Evolutionary conservation across 1,140 invertebrate species (phyloP).

Genomic region (Sitodiplosis mosellana): DNA sequence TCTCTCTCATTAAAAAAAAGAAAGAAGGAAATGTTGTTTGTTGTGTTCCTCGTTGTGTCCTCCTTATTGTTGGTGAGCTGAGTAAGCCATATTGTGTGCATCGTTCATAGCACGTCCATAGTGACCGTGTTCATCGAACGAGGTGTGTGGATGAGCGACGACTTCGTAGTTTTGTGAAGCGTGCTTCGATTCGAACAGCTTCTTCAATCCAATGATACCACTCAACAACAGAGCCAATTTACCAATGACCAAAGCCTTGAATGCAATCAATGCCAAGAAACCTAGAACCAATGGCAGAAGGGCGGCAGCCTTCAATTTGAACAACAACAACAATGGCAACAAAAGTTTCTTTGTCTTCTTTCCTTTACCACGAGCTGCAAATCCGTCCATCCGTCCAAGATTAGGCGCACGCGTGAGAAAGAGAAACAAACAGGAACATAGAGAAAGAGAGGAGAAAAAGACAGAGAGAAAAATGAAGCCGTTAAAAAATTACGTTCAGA

Average conservation of each 20-base stretch:
- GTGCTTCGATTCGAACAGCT: conserved; percentile 48
- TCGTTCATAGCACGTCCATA: conserved; percentile 37
- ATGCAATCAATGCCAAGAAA: conserved; percentile 55
- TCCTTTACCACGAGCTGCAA: conserved; percentile 47
- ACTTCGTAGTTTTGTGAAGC: conserved; percentile 52
- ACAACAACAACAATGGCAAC: conserved; percentile 47
- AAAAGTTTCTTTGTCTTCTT: conserved; percentile 56
- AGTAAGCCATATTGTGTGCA: conserved; percentile 43
- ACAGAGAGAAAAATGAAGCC: neutral
- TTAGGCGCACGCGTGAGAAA: neutral
- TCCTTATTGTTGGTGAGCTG: conserved; percentile 25
- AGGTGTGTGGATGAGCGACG: conserved; percentile 41
- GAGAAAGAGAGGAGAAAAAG: neutral
- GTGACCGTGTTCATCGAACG: conserved; percentile 30
- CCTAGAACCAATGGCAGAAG: conserved; percentile 57
- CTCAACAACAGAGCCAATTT: conserved; percentile 61
- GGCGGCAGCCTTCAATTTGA: conserved; percentile 60
- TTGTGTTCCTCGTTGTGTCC: neutral
- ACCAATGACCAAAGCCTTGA: conserved; percentile 63
- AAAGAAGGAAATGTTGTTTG: neutral
- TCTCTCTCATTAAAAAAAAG: neutral
- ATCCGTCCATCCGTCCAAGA: no score
- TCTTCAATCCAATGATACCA: conserved; percentile 57
- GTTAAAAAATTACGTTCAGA: neutral
- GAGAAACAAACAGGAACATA: neutral